Evolutionary conservation across 1,140 invertebrate genomes (phyloP).

Genomic region (Lordiphosa clarofinis): DNA sequence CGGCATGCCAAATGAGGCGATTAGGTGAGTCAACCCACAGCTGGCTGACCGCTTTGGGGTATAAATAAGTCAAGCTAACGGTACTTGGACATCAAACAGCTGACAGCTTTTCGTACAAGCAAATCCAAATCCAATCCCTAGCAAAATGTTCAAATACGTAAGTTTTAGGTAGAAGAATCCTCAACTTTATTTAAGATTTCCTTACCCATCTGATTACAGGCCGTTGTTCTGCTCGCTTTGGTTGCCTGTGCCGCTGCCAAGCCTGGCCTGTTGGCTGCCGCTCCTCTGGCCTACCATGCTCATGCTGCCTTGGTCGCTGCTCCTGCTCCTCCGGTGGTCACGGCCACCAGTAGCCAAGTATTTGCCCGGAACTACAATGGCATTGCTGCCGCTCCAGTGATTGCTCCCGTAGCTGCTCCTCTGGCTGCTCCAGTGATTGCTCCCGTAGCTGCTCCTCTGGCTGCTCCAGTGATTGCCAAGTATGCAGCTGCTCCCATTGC

Average conservation of each 20-base stretch:
- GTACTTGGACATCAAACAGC: constrained; percentile 24
- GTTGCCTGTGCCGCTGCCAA: constrained; percentile 65
- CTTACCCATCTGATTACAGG: constrained; percentile 14
- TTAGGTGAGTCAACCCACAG: constrained; percentile 23
- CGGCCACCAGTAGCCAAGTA: constrained; percentile 80
- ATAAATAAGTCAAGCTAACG: constrained; percentile 10
- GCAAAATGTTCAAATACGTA: constrained; percentile 63
- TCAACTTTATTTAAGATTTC: not conserved
- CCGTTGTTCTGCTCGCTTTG: constrained; percentile 70
- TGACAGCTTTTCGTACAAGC: constrained; percentile 30
- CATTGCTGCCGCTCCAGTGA: constrained; percentile 55
- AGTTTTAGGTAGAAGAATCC: no score
- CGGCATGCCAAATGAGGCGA: not conserved
- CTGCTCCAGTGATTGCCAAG: constrained; percentile 25
- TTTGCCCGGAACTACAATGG: constrained; percentile 80
- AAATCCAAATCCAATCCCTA: not conserved
- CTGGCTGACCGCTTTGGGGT: not conserved
- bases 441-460: no score
- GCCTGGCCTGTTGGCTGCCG: no score
- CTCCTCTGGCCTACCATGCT: constrained; percentile 35
- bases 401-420: constrained; percentile 44
- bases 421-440: no score
- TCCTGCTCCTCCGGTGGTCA: constrained; percentile 71
- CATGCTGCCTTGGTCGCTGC: constrained; percentile 57
- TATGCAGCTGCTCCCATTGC: constrained; percentile 33